These are phyloP conservation scores for Eudasyphora cyanicolor DNA, from an alignment of 2,888 invertebrate species.

Conservation along the genomic window DNA sequence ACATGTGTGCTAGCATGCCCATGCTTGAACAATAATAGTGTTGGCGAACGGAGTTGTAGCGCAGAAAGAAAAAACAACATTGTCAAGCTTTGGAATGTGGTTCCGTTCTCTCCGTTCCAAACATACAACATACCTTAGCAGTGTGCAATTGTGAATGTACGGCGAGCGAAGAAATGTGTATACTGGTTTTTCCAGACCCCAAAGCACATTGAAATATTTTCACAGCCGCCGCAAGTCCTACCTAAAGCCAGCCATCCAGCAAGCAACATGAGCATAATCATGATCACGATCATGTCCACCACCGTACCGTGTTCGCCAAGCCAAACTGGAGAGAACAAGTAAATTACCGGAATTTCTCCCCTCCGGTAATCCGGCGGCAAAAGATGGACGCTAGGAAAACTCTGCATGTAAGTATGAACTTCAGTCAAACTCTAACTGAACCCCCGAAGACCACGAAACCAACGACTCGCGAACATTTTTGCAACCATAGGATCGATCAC, in stretches of 20 bases:
- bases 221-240: neutral
- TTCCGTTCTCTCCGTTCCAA: slow-evolving; percentile 1
- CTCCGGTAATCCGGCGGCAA: neutral
- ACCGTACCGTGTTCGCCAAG: neutral
- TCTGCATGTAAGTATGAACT: neutral
- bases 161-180: slow-evolving; percentile 16
- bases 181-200: slow-evolving; percentile 26
- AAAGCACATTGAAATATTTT: neutral
- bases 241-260: too few relatives aligned
- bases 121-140: slow-evolving; percentile 1
- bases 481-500: too few relatives aligned
- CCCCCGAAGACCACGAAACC: too few relatives aligned
- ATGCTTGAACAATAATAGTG: neutral
- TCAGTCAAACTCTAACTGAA: neutral
- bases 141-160: neutral
- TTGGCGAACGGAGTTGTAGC: neutral
- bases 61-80: neutral
- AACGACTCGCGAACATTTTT: too few relatives aligned
- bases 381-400: neutral
- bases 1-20: too few relatives aligned
- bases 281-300: too few relatives aligned
- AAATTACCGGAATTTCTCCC: neutral
- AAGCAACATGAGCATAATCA: too few relatives aligned
- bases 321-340: neutral
- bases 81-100: slow-evolving; percentile 42